Base-by-base conservation (phyloP, 37 sponge, comb jelly and placozoan genomes). In the Halisarca cf. caerulea region DNA sequence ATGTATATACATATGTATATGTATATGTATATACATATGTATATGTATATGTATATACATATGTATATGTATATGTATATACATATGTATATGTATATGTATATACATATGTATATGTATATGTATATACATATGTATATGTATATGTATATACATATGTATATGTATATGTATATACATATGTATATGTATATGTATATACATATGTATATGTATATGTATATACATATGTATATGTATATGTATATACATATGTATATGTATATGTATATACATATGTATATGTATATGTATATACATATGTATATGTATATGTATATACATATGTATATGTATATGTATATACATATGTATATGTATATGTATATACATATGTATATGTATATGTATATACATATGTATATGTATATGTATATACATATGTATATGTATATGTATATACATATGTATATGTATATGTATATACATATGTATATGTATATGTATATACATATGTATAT, bases 41-140 rank as follows among this genome's bases (percentile, higher is more conserved):
- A 54, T 53, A 44, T 79, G 54, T 79, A 44, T 47, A 44, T 45
- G 55, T 79, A 44, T 47, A 44, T 47, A 54, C 47, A 43, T 35
- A n/a, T 74, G 77, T 74, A 43, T 74, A 43, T 74, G 77, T 35
- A n/a, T 74, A 43, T 74, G 77, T 74, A 43, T 74, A 43, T 35
- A n/a, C 40, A 43, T 74, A 23, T 74, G 42, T 74, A 43, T 35
- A n/a, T 74, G 77, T 74, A 23, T 74, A 43, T 74, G 77, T 74
- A 43, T 74, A 43, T 74, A 43, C 40, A 43, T 74, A 43, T 74
- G 42, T 74, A 43, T 74, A 23, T 74, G 77, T 37, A 43, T 74
- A 43, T 74, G 77, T 74, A 43, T 74, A 43, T 74, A 43, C 40
- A 43, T 74, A 43, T 74, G 77, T 74, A 43, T 74, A 23, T 74